These are phyloP conservation scores for Oikopleura dioica DNA, from an alignment of 23 tunicate genomes.

Conservation along the genomic window DNA sequence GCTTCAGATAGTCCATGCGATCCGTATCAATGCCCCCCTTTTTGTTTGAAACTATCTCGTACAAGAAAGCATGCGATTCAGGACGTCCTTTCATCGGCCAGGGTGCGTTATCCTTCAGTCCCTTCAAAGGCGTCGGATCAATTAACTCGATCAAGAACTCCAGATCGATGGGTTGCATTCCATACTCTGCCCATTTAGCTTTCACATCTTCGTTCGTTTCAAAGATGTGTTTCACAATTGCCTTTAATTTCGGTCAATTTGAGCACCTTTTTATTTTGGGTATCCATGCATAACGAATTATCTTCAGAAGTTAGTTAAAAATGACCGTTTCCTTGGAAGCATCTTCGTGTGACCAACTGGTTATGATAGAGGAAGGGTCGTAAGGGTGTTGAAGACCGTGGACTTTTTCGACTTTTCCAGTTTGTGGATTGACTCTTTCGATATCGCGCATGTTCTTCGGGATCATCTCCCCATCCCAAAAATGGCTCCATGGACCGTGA, in stretches of 20 bases:
- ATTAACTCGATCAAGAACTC: neutral
- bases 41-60: constrained; percentile 5
- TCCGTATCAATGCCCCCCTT: neutral
- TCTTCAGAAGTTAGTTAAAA: no score
- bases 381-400: neutral
- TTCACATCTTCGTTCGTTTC: neutral
- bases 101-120: neutral
- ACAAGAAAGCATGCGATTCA: neutral
- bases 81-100: constrained; percentile 8
- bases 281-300: no score
- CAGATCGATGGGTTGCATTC: neutral
- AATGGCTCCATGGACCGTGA: constrained; percentile 12
- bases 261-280: no score
- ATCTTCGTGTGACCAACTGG: neutral
- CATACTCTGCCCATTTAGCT: neutral
- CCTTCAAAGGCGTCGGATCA: neutral
- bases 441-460: neutral
- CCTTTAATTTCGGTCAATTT: no score
- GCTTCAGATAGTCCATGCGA: neutral
- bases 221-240: neutral
- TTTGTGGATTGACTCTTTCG: no score
- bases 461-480: constrained; percentile 3
- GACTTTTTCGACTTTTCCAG: neutral
- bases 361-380: neutral
- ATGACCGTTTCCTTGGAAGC: neutral